Conservation (phyloP, 2,113 vertebrate genomes). For the Aegotheles bennettii region DNA sequence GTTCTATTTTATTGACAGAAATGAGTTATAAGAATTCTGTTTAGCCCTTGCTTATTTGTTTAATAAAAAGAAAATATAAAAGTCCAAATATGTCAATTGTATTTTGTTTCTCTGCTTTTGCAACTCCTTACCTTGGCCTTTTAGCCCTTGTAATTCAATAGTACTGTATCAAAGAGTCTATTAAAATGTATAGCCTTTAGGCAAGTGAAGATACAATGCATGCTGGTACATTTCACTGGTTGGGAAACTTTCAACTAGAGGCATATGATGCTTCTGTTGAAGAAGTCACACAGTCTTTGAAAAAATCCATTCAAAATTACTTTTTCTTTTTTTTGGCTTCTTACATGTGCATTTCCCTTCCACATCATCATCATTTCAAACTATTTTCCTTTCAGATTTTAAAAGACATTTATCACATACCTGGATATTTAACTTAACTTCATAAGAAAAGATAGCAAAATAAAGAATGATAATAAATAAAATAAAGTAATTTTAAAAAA, state of each 20-base stretch:
- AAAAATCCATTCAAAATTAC: background rate
- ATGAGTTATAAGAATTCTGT: background rate
- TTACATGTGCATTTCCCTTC: background rate
- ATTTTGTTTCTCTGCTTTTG: background rate
- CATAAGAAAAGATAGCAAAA: background rate
- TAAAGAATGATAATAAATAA: background rate
- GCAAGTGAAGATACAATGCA: background rate
- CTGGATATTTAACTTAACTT: background rate
- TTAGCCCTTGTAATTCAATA: background rate
- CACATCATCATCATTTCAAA: background rate
- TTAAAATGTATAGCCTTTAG: background rate
- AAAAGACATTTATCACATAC: background rate
- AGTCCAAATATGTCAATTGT: background rate
- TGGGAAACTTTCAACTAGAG: background rate
- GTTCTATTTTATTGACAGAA: background rate
- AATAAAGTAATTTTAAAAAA: background rate
- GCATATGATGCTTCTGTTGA: background rate
- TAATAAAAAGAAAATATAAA: background rate
- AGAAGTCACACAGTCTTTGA: background rate
- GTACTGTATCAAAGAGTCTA: background rate
- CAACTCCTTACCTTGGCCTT: background rate
- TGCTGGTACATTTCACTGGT: background rate
- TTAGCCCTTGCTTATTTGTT: background rate
- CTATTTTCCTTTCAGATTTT: background rate
- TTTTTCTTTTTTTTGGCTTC: background rate